Evolutionary conservation across 37 sponge, comb jelly and placozoan species (phyloP).

Genomic region (Petrosia ficiformis): DNA sequence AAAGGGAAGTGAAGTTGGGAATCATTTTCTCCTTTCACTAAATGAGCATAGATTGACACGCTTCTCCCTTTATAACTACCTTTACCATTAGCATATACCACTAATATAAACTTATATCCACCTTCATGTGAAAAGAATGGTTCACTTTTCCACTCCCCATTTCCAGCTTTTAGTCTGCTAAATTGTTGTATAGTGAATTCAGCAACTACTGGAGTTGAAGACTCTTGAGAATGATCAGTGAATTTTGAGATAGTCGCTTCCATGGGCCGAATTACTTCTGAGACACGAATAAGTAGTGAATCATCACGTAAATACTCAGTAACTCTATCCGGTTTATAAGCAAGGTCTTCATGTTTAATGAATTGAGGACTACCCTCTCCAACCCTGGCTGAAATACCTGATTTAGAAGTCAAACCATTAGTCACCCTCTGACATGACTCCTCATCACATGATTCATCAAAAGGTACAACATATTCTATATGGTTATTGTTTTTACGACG

Average conservation of each 20-base stretch:
- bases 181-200: not conserved
- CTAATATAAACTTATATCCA: not conserved
- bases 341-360: not conserved
- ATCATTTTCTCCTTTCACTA: not conserved
- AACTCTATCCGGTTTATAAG: too few relatives aligned
- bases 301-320: not conserved
- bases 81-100: not conserved
- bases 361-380: not conserved
- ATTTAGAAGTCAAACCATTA: not conserved
- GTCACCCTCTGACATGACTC: not conserved
- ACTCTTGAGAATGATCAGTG: too few relatives aligned
- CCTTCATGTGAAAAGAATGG: not conserved
- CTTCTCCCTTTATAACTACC: not conserved
- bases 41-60: not conserved
- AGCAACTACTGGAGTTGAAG: conserved; percentile 88
- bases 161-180: not conserved
- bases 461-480: not conserved
- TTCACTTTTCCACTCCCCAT: not conserved
- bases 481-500: not conserved
- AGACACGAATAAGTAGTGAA: not conserved
- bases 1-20: not conserved
- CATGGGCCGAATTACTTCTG: not conserved
- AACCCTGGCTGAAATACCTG: not conserved
- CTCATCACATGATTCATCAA: not conserved
- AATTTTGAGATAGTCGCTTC: too few relatives aligned